A percentile compares a stretch with the other conserved stretches of the same genome.
phyloP scores from a whole-genome alignment of 2,797 vertebrate genomes.

The Prunella strophiata region DNA sequence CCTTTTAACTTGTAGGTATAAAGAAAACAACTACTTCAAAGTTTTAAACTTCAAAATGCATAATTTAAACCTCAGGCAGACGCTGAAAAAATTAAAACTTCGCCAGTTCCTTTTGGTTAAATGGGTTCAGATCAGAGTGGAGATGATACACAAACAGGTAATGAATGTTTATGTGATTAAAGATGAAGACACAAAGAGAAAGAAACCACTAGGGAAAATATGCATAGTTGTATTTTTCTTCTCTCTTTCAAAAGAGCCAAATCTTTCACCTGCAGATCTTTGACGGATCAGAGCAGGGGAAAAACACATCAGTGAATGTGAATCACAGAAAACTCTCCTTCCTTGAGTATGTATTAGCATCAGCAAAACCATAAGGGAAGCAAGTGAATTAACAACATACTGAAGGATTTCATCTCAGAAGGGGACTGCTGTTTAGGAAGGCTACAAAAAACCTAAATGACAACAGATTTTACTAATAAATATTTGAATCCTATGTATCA shows the following conservation, averaged over 20 bases:
- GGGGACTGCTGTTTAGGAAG: neutral
- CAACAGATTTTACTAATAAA: neutral
- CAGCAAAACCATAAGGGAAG: neutral
- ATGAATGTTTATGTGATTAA: neutral
- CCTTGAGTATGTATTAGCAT: neutral
- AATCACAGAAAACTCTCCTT: neutral
- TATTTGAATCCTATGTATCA: neutral
- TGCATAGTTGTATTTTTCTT: neutral
- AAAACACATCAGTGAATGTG: neutral
- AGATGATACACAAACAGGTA: neutral
- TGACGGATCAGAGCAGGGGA: neutral
- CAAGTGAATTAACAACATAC: neutral
- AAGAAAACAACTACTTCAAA: conserved; percentile 51
- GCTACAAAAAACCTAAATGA: neutral
- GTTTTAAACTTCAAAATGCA: conserved; percentile 55
- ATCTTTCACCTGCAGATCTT: neutral
- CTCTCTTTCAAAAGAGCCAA: neutral
- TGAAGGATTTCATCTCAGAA: neutral
- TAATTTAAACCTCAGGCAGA: conserved; percentile 37
- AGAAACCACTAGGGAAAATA: neutral
- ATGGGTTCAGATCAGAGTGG: neutral
- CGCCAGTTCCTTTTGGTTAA: neutral
- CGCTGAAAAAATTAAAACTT: conserved; percentile 46
- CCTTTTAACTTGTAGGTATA: conserved; percentile 52
- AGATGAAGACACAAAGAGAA: neutral